Percentiles rank a stretch among this genome's conserved stretches.
These are phyloP conservation scores for Mastomys natalensis DNA, from an alignment of 2,113 vertebrate genomes.

Conservation along the genomic window DNA sequence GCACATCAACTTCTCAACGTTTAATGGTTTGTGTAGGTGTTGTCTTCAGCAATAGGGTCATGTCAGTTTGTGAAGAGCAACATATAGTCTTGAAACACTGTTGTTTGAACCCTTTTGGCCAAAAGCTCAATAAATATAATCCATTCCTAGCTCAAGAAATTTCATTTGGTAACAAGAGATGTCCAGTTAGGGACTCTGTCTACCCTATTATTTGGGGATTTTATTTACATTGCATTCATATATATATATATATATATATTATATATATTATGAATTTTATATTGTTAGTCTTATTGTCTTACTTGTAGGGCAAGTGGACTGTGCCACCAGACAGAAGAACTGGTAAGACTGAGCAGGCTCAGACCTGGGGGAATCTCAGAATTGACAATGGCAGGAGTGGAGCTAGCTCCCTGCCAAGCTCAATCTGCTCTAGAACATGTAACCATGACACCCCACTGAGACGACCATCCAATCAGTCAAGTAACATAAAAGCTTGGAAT, in stretches of 20 bases:
- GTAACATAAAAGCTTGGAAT: no score
- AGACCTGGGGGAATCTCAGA: no score
- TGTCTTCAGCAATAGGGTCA: neutral
- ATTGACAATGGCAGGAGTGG: no score
- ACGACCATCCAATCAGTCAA: no score
- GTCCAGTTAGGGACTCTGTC: neutral
- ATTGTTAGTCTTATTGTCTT: neutral
- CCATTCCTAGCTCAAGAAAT: neutral
- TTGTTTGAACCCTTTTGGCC: neutral
- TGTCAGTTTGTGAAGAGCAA: neutral
- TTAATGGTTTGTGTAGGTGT: neutral
- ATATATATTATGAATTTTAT: neutral
- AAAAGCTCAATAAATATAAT: neutral
- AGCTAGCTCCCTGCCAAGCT: no score
- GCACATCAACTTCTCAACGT: neutral
- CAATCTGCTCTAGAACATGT: no score
- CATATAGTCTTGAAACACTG: no score
- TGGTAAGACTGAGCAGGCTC: no score
- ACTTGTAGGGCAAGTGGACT: no score
- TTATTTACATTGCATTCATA: neutral
- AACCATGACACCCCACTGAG: no score
- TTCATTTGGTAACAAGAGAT: neutral
- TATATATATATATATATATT: no score
- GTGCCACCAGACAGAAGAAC: no score
- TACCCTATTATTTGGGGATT: neutral